A percentile compares a stretch with the other conserved stretches of the same genome.
Evolutionary conservation across 2,113 vertebrate species (phyloP).

Genomic region (Stigmatopora argus): DNA sequence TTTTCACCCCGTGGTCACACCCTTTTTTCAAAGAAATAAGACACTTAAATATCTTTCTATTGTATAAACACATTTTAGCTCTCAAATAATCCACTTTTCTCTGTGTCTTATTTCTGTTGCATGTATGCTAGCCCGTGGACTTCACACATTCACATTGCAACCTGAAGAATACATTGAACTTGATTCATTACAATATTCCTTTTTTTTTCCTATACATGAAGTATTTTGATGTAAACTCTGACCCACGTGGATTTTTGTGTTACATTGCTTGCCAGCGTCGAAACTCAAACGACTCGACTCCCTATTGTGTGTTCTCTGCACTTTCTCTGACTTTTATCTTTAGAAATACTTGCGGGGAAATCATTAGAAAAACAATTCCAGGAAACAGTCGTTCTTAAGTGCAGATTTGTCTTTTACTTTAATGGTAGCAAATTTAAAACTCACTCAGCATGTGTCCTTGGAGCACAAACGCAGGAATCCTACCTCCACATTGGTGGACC

Average conservation of each 20-base stretch:
- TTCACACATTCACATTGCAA: too few relatives aligned
- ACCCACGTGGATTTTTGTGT: too few relatives aligned
- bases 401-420: neutral
- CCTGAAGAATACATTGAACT: too few relatives aligned
- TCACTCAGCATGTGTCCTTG: neutral
- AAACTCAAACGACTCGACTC: neutral
- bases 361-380: neutral
- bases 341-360: neutral
- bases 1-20: neutral
- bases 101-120: neutral
- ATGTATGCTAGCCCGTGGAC: too few relatives aligned
- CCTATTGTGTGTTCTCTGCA: neutral
- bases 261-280: too few relatives aligned
- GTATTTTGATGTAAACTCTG: too few relatives aligned
- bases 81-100: neutral
- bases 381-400: neutral
- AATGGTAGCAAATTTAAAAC: slow-evolving; percentile 10
- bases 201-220: too few relatives aligned
- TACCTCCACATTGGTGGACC: slow-evolving; percentile 24
- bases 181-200: too few relatives aligned
- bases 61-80: neutral
- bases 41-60: neutral
- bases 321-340: neutral
- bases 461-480: slow-evolving; percentile 7
- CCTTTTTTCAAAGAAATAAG: neutral